Base-by-base conservation (phyloP, 92 coral and sea anemone species). In the Porites lobata region DNA sequence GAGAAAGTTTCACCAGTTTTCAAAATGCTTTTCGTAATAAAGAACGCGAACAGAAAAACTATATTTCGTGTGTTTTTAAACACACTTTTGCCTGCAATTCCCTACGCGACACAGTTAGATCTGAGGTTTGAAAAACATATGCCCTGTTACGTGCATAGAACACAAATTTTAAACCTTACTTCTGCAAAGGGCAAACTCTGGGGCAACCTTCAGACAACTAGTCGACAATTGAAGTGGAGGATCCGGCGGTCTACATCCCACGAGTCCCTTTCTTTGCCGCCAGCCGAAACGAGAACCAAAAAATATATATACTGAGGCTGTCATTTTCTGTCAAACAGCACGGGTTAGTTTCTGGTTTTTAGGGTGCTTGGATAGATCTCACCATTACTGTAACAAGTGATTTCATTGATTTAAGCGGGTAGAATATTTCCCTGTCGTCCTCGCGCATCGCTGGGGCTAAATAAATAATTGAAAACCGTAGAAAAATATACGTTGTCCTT, bases 341-440 rank as follows among this genome's bases (percentile, higher is more conserved):
- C 79, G 21, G 79, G 87, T 83, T 59, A 26, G 47, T 81, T 51
- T 15, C 65, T 53, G 53, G 53, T 26, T 26, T 69, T 68, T 68
- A 56, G n/a, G 87, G 87, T 83, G 87, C 71, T 72, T 14, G 38
- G 75, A 83, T 72, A 72, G 87, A 83, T 21, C 52, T 71, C 12
- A 57, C 52, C 53, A 50, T 64, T 20, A 47, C 50, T 69, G 57
- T 51, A 62, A 62, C 87, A 73, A 84, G 79, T 84, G 72, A 74
- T 21, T 82, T 61, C 78, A 72, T 83, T 58, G 50, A 83, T 11
- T 8, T 22, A 29, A 83, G 73, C 79, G 38, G 87, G 87, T 72
- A 8, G 72, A 75, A 50, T 59, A 22, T 24, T 62, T 65, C 75
- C n/a, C 29, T 8, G 26, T 38, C n/a, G 5, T 29, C 56, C 22